Percentiles rank a stretch among this genome's conserved stretches.
These are phyloP conservation scores for Pholis gunnellus DNA, from an alignment of 2,113 vertebrate genomes.

Conservation along the genomic window DNA sequence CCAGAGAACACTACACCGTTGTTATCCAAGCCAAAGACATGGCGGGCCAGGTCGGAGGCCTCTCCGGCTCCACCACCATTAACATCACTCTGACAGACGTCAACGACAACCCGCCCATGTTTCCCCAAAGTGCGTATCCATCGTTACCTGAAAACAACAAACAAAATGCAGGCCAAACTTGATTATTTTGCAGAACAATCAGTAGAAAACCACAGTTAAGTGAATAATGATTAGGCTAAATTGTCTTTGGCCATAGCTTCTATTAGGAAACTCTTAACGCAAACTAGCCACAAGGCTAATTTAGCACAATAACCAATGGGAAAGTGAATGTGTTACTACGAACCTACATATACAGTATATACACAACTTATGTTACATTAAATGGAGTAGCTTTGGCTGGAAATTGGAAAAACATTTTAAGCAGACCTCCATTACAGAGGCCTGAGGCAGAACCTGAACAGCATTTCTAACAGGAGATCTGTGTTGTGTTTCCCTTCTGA, in stretches of 20 bases:
- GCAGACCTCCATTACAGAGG: neutral
- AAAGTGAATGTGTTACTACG: conserved; percentile 7
- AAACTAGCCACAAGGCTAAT: conserved; percentile 24
- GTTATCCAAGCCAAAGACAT: conserved; percentile 99
- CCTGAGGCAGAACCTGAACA: conserved; percentile 16
- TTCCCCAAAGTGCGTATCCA: conserved; percentile 91
- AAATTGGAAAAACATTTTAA: neutral
- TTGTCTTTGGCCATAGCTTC: neutral
- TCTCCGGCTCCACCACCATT: conserved; percentile 96
- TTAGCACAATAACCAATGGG: conserved; percentile 28
- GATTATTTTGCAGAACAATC: neutral
- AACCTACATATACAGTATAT: conserved; percentile 22
- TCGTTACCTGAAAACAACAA: rapidly evolving
- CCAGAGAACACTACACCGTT: conserved; percentile 95
- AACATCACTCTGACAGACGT: conserved; percentile 97
- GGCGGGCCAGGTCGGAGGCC: conserved; percentile 97
- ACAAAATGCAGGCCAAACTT: neutral
- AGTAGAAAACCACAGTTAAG: neutral
- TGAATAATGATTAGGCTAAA: neutral
- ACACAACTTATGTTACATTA: neutral
- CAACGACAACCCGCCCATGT: conserved; percentile 97
- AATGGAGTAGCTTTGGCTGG: neutral
- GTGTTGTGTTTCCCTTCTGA: neutral
- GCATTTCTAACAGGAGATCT: neutral
- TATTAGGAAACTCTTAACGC: neutral